phyloP scores from a whole-genome alignment of 2,888 invertebrate species.

The Athalia cordata region DNA sequence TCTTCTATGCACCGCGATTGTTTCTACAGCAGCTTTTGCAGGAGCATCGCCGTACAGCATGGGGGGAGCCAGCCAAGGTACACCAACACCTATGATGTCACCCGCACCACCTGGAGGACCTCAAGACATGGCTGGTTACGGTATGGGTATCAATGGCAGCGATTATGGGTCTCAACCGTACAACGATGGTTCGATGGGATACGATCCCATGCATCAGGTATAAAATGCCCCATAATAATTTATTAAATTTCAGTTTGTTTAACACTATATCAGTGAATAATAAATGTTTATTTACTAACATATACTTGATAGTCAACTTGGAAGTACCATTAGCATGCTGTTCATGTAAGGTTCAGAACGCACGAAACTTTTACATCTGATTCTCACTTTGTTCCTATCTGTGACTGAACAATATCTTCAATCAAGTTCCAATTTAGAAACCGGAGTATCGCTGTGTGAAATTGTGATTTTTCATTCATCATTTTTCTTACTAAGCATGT shows the following conservation, averaged over 20 bases:
- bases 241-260: neutral
- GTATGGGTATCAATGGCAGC: slow-evolving; percentile 93
- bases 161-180: slow-evolving; percentile 88
- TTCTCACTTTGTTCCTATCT: neutral
- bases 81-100: slow-evolving; percentile 96
- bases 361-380: neutral
- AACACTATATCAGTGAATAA: neutral
- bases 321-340: slow-evolving; percentile 2
- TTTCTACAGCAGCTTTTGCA: slow-evolving; percentile 76
- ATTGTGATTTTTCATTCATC: too few relatives aligned
- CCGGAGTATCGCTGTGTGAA: too few relatives aligned
- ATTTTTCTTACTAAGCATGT: too few relatives aligned
- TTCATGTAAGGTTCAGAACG: neutral
- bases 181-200: slow-evolving; percentile 93
- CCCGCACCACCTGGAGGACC: slow-evolving; percentile 85
- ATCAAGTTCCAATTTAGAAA: too few relatives aligned
- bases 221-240: slow-evolving; percentile 54
- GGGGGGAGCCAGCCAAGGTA: slow-evolving; percentile 89
- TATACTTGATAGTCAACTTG: neutral
- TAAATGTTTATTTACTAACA: slow-evolving; percentile 1
- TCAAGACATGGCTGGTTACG: slow-evolving; percentile 95
- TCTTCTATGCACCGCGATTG: slow-evolving; percentile 73
- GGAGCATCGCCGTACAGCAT: slow-evolving; percentile 91
- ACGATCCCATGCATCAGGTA: slow-evolving; percentile 94
- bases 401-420: too few relatives aligned